Evolutionary conservation across 2,888 invertebrate genomes (phyloP).

Genomic region (Alloscopus bannaensis): DNA sequence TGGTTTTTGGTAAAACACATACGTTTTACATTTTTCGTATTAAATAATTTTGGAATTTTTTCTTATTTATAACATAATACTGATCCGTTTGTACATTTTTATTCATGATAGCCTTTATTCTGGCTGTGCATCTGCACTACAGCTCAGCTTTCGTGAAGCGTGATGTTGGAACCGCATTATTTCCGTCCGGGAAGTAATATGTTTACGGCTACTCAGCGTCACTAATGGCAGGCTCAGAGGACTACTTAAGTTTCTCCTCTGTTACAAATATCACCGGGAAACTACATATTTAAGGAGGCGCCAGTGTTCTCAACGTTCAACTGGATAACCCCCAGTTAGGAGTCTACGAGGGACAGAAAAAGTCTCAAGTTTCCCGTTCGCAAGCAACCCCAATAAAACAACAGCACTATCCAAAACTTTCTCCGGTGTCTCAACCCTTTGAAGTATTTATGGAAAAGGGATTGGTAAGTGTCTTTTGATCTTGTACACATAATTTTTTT

Average conservation of each 20-base stretch:
- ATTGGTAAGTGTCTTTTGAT: conserved; percentile 45
- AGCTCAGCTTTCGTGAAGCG: conserved; percentile 70
- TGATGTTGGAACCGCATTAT: conserved; percentile 68
- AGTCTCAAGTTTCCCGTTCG: conserved; percentile 20
- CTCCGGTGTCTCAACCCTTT: conserved; percentile 70
- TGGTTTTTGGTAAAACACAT: no score
- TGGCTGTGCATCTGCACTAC: conserved; percentile 62
- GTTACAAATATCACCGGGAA: conserved; percentile 70
- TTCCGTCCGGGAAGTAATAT: conserved; percentile 71
- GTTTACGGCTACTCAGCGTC: conserved; percentile 66
- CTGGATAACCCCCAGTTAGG: conserved; percentile 68
- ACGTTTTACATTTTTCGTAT: no score
- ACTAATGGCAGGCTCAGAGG: conserved; percentile 68
- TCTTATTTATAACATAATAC: no score
- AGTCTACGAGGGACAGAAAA: conserved; percentile 68
- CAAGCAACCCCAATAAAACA: no score
- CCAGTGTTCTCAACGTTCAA: conserved; percentile 64
- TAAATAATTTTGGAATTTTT: no score
- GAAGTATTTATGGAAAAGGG: conserved; percentile 69
- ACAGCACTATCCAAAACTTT: conserved; percentile 67
- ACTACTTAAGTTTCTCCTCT: conserved; percentile 70
- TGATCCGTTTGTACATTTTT: neutral
- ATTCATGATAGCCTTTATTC: conserved; percentile 3
- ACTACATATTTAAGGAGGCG: conserved; percentile 67
- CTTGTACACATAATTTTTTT: conserved; percentile 9